Conservation (phyloP, 2,888 invertebrate species). For the Hoplodrina ambigua region DNA sequence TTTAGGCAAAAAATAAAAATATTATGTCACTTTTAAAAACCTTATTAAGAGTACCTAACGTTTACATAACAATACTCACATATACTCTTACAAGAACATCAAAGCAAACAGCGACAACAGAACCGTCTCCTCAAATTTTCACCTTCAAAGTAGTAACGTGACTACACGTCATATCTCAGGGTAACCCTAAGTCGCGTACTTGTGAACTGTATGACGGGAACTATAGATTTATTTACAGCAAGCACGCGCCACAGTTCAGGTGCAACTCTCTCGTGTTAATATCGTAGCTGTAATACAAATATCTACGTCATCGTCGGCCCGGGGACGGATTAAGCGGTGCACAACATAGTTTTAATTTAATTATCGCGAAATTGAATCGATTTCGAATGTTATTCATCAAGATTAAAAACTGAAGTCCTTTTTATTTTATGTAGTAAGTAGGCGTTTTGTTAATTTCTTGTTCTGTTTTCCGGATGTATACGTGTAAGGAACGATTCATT, state of each 20-base stretch:
- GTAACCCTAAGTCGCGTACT: constrained; percentile 66
- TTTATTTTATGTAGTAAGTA: constrained; percentile 10
- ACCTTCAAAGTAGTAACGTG: constrained; percentile 73
- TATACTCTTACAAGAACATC: not conserved
- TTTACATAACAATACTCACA: not conserved
- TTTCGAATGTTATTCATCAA: constrained; percentile 29
- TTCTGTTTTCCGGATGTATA: not conserved
- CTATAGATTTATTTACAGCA: constrained; percentile 71
- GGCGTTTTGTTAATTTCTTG: constrained; percentile 1
- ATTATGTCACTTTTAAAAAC: no score
- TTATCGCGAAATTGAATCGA: constrained; percentile 33
- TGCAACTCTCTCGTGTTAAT: constrained; percentile 75
- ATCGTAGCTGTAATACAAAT: constrained; percentile 74
- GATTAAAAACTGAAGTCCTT: constrained; percentile 17
- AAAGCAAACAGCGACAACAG: constrained; percentile 43
- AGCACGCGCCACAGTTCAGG: constrained; percentile 70
- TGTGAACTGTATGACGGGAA: constrained; percentile 59
- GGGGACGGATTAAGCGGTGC: constrained; percentile 64
- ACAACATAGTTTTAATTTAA: constrained; percentile 43
- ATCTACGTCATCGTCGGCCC: constrained; percentile 54
- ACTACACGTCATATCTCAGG: constrained; percentile 72
- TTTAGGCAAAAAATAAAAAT: no score
- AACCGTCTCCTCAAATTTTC: constrained; percentile 62
- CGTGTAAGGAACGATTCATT: not conserved
- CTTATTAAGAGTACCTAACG: not conserved